Evolutionary conservation across 2,113 vertebrate species (phyloP).

Genomic region (Leiothrix lutea): DNA sequence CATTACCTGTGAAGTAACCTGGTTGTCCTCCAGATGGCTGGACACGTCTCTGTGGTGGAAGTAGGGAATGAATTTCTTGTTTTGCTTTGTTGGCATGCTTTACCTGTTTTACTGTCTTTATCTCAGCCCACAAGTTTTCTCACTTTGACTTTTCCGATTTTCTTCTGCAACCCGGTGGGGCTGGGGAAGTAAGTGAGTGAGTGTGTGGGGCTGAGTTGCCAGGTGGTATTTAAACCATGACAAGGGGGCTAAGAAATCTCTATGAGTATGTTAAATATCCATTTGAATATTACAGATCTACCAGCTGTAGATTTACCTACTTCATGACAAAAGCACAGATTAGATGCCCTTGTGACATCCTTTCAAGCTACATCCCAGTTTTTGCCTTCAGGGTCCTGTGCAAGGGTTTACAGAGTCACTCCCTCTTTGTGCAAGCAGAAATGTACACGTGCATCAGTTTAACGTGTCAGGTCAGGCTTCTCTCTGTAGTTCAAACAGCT

Average conservation of each 20-base stretch:
- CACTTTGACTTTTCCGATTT: background rate
- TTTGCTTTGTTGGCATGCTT: background rate
- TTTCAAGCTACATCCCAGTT: background rate
- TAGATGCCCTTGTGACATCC: background rate
- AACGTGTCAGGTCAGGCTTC: background rate
- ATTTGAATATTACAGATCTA: background rate
- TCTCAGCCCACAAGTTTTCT: background rate
- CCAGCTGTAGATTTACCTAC: background rate
- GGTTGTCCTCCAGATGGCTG: background rate
- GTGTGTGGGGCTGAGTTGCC: background rate
- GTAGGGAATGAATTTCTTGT: background rate
- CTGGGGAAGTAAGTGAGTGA: background rate
- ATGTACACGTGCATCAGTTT: background rate
- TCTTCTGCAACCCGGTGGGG: background rate
- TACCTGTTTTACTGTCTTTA: background rate
- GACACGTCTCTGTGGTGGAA: background rate
- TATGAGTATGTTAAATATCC: background rate
- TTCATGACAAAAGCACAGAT: background rate
- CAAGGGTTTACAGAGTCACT: background rate
- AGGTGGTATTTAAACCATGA: background rate
- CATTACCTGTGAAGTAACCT: background rate
- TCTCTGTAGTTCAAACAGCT: background rate
- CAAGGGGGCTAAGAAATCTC: background rate
- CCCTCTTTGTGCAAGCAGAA: background rate
- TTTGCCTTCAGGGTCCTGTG: background rate